Evolutionary conservation across 2,888 invertebrate species (phyloP).

Genomic region (Epinotia demarniana): DNA sequence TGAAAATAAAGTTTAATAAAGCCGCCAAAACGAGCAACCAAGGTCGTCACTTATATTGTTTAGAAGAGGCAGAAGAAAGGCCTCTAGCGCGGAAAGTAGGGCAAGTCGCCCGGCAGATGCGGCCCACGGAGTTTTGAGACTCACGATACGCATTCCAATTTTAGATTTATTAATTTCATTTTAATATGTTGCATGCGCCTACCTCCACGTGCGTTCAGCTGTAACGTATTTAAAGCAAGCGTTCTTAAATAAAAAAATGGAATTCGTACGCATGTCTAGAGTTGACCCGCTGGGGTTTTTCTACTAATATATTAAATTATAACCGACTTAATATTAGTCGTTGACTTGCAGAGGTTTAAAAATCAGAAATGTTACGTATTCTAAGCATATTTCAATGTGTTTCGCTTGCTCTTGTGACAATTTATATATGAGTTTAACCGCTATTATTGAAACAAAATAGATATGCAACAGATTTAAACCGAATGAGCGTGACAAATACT

Average conservation of each 20-base stretch:
- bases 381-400: too few relatives aligned
- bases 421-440: too few relatives aligned
- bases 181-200: background rate
- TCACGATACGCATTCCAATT: background rate
- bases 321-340: background rate
- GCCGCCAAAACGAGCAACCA: constrained; percentile 32
- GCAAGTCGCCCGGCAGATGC: constrained; percentile 31
- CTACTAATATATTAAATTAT: background rate
- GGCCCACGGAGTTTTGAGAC: background rate
- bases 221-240: too few relatives aligned
- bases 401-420: too few relatives aligned
- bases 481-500: too few relatives aligned
- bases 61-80: constrained; percentile 30
- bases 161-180: background rate
- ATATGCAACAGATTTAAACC: too few relatives aligned
- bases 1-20: constrained; percentile 26
- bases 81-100: constrained; percentile 36
- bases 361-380: too few relatives aligned
- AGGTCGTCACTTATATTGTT: constrained; percentile 40
- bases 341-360: background rate
- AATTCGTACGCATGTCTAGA: background rate
- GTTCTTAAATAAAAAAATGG: too few relatives aligned
- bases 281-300: background rate
- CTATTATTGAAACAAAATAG: too few relatives aligned
- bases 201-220: too few relatives aligned